phyloP scores from a whole-genome alignment of 1,140 invertebrate genomes.

The Stegodyphus dumicola region DNA sequence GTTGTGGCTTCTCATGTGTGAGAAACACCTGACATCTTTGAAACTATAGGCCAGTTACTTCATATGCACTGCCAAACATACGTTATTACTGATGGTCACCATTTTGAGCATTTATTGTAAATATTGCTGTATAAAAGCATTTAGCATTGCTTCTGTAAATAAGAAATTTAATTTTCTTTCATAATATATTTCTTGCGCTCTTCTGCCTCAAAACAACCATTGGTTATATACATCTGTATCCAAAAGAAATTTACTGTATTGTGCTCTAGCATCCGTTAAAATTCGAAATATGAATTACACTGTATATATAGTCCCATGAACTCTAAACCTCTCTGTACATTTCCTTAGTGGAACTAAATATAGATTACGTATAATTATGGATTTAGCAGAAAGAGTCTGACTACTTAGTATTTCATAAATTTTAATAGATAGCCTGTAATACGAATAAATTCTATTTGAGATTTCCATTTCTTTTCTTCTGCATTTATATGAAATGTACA shows the following conservation, averaged over 20 bases:
- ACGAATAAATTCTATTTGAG: too few species aligned
- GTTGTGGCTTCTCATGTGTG: neutral
- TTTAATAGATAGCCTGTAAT: too few species aligned
- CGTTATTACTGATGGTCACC: neutral
- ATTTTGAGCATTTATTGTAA: neutral
- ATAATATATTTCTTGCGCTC: neutral
- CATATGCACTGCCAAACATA: neutral
- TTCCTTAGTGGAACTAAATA: too few species aligned
- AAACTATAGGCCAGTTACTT: neutral
- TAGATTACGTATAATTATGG: too few species aligned
- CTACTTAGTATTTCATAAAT: too few species aligned
- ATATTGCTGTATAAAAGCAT: neutral
- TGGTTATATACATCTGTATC: neutral
- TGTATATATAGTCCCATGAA: too few species aligned
- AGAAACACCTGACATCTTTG: neutral
- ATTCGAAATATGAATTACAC: too few species aligned
- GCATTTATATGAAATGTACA: too few species aligned
- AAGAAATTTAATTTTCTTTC: neutral
- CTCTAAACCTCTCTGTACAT: too few species aligned
- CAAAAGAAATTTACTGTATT: neutral
- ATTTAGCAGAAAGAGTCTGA: too few species aligned
- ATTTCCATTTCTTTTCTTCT: too few species aligned
- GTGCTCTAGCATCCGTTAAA: neutral
- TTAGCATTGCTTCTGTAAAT: neutral
- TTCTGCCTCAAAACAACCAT: neutral